A percentile compares a stretch with the other conserved stretches of the same genome.
Conservation (phyloP, 2,113 vertebrate genomes). For the Strix aluco region DNA sequence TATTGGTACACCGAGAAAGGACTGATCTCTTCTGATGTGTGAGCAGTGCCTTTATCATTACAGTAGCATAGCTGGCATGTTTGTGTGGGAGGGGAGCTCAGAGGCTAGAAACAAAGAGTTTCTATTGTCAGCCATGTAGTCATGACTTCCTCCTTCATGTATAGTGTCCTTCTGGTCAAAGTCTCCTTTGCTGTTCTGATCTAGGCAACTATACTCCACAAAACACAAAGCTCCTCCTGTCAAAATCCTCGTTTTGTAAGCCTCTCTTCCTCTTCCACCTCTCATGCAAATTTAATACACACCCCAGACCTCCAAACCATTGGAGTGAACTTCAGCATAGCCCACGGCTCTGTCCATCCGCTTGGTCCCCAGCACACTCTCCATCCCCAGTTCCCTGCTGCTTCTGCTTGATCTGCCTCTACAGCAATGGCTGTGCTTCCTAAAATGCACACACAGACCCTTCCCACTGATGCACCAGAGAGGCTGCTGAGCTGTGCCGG, state of each 20-base stretch:
- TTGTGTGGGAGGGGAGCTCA: not conserved
- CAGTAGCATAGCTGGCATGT: not conserved
- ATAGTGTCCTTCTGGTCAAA: not conserved
- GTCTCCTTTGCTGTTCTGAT: not conserved
- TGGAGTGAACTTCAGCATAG: not conserved
- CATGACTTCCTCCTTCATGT: not conserved
- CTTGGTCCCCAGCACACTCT: not conserved
- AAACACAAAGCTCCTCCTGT: not conserved
- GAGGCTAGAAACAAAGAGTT: not conserved
- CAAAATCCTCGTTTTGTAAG: not conserved
- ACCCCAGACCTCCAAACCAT: accelerated
- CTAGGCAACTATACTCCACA: not conserved
- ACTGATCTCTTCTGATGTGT: not conserved
- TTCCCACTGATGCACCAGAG: accelerated
- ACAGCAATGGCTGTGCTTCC: accelerated
- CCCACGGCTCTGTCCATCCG: not conserved
- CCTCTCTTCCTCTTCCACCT: not conserved
- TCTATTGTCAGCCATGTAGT: not conserved
- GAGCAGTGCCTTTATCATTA: not conserved
- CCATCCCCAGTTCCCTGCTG: not conserved
- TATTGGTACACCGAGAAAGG: not conserved
- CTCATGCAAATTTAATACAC: not conserved
- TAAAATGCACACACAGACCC: not conserved
- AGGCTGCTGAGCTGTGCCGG: not conserved
- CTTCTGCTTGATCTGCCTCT: not conserved